These are phyloP conservation scores for Brachionus rubens DNA, from an alignment of 1,140 invertebrate genomes.

Conservation along the genomic window DNA sequence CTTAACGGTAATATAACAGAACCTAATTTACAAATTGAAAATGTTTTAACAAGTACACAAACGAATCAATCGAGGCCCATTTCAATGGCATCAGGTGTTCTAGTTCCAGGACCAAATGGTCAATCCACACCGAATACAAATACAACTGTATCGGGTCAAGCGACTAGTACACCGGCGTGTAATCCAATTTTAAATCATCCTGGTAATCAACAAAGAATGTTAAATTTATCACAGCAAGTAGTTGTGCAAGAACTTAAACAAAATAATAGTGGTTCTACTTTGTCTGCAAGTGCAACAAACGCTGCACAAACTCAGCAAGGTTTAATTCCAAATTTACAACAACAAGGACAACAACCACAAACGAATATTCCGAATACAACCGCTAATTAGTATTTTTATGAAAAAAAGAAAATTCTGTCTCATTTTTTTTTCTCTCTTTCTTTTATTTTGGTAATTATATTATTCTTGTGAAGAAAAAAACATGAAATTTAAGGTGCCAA, in stretches of 20 bases:
- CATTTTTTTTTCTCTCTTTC: too few relatives aligned
- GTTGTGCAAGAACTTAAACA: not conserved
- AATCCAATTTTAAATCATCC: too few relatives aligned
- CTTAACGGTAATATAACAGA: constrained; percentile 2
- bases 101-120: not conserved
- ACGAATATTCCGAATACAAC: not conserved
- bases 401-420: too few relatives aligned
- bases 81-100: constrained; percentile 17
- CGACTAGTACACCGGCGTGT: not conserved
- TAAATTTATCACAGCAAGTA: not conserved
- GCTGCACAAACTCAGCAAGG: not conserved
- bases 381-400: not conserved
- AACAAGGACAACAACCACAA: not conserved
- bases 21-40: constrained; percentile 22
- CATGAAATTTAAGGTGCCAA: too few relatives aligned
- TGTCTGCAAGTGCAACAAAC: not conserved
- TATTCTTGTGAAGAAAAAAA: too few relatives aligned
- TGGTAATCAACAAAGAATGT: not conserved
- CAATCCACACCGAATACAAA: not conserved
- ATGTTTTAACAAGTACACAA: constrained; percentile 15
- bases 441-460: too few relatives aligned
- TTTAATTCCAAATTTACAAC: too few relatives aligned
- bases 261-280: not conserved
- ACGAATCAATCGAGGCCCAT: constrained; percentile 2
- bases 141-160: not conserved